Evolutionary conservation across 2,888 invertebrate species (phyloP).

Genomic region (Rotaria magnacalcarata): DNA sequence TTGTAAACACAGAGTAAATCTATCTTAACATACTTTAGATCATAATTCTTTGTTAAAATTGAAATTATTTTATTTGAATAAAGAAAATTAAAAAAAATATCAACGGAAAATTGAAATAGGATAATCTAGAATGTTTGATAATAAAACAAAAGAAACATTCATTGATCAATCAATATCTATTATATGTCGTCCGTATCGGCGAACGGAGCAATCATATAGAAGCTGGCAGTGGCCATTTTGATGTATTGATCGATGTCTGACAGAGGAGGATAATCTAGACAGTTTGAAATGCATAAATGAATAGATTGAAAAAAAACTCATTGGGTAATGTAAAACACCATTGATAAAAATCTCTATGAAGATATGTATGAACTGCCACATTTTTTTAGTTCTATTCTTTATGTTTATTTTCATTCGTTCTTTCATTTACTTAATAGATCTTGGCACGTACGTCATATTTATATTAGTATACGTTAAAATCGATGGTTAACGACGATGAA

Average conservation of each 20-base stretch:
- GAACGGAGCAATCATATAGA: not conserved
- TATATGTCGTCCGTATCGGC: not conserved
- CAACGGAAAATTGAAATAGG: too few species aligned
- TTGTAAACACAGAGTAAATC: too few species aligned
- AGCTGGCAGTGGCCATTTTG: not conserved
- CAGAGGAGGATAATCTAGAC: slow-evolving; percentile 16
- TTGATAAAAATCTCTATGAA: not conserved
- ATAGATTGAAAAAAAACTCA: not conserved
- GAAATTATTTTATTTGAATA: too few species aligned
- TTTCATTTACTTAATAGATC: not conserved
- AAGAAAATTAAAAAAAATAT: too few species aligned
- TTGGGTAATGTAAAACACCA: not conserved
- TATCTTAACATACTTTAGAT: not conserved
- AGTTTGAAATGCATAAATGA: not conserved
- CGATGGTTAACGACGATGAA: slow-evolving; percentile 27
- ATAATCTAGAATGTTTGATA: not conserved
- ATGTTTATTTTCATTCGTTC: not conserved
- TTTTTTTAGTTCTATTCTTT: too few species aligned
- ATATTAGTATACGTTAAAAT: not conserved
- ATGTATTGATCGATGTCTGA: slow-evolving; percentile 4
- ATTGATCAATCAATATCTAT: not conserved
- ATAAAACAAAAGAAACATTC: not conserved
- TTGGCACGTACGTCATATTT: not conserved
- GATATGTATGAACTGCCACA: too few species aligned
- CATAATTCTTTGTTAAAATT: not conserved